A percentile compares a stretch with the other conserved stretches of the same genome.
Conservation (phyloP, 92 coral and sea anemone species). For the Porites divaricata region DNA sequence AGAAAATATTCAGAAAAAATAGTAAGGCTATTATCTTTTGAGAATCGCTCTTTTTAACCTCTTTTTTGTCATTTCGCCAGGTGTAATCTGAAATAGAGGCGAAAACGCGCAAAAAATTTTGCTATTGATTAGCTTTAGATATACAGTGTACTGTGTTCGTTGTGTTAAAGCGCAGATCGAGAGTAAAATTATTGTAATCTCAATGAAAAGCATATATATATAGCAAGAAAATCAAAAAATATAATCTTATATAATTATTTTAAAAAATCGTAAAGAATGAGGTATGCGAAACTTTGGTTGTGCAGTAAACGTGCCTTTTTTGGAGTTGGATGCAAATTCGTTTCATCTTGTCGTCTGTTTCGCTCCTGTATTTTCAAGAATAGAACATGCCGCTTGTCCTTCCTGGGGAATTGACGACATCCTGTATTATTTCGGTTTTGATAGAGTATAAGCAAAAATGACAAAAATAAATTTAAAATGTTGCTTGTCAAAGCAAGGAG, state of each 20-base stretch:
- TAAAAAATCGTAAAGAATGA: no score
- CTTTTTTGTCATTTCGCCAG: background rate
- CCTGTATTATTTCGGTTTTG: constrained; percentile 15
- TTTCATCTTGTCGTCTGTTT: background rate
- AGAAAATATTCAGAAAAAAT: constrained; percentile 21
- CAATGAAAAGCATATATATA: no score
- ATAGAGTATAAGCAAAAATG: background rate
- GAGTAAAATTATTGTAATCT: no score
- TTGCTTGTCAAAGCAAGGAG: background rate
- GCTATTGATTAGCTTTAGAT: background rate
- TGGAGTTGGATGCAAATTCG: background rate
- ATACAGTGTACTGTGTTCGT: no score
- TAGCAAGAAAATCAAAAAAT: constrained; percentile 25
- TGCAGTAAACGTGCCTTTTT: background rate
- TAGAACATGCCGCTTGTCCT: background rate
- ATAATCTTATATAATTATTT: no score
- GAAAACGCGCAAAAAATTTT: background rate
- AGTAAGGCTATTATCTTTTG: background rate
- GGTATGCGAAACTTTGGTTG: no score
- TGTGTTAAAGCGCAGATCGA: no score
- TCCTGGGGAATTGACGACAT: constrained; percentile 14
- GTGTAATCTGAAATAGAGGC: background rate
- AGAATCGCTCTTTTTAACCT: background rate
- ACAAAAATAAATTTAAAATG: constrained; percentile 29
- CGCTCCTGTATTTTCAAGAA: constrained; percentile 45